Percentiles rank a stretch among this genome's conserved stretches.
Evolutionary conservation across 2,888 invertebrate species (phyloP).

Genomic region (Hipparchia sbordonii): DNA sequence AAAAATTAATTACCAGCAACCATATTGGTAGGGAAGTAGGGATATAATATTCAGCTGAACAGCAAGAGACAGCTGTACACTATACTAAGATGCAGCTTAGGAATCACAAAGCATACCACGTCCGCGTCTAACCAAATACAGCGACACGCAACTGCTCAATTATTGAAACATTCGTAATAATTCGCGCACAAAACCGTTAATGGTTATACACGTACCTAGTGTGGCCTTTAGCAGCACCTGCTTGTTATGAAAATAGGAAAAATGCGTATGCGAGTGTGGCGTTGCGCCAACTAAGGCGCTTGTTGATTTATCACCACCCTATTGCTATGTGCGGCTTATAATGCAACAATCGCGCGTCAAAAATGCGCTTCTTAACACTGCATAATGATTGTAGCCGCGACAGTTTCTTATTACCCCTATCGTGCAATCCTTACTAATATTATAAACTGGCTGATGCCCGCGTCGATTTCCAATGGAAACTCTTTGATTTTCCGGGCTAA

Average conservation of each 20-base stretch:
- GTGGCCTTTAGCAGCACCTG: conserved; percentile 72
- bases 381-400: conserved; percentile 25
- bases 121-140: conserved; percentile 47
- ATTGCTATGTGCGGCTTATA: conserved; percentile 20
- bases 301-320: conserved; percentile 31
- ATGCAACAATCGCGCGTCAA: conserved; percentile 37
- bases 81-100: not conserved
- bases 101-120: conserved; percentile 24
- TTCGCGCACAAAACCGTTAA: conserved; percentile 55
- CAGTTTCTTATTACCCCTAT: conserved; percentile 17
- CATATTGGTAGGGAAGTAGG: too few species aligned
- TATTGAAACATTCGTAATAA: conserved; percentile 65
- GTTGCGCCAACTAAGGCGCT: conserved; percentile 44
- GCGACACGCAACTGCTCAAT: conserved; percentile 47
- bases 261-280: conserved; percentile 50
- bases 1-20: too few species aligned
- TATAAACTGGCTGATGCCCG: too few species aligned
- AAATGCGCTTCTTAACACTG: conserved; percentile 30
- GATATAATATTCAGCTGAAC: not conserved
- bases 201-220: conserved; percentile 45
- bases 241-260: conserved; percentile 62
- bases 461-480: too few species aligned
- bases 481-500: too few species aligned
- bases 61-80: not conserved
- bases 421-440: not conserved